A percentile compares a stretch with the other conserved stretches of the same genome.
Conservation (phyloP, 2,113 vertebrate species). For the Daboia siamensis region DNA sequence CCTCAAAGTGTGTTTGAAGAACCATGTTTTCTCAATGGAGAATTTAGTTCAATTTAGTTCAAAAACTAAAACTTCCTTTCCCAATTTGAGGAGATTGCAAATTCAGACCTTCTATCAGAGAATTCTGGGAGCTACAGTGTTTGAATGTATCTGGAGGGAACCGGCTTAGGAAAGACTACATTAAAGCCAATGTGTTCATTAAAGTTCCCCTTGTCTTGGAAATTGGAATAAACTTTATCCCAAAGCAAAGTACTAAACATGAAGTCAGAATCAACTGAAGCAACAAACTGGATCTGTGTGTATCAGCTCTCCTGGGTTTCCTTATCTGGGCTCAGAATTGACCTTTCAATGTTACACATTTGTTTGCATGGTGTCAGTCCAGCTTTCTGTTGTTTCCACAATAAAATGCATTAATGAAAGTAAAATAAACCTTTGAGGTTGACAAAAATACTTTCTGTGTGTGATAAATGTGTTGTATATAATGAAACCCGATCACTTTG, state of each 20-base stretch:
- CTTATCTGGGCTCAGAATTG: background rate
- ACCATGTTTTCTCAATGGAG: background rate
- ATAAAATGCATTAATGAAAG: slow-evolving; percentile 2
- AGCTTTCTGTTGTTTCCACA: slow-evolving; percentile 9
- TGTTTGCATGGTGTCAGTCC: background rate
- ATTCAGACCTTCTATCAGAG: background rate
- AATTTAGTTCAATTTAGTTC: too few relatives aligned
- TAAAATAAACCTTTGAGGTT: background rate
- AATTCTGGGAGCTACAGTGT: background rate
- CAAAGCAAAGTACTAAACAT: background rate
- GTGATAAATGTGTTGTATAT: background rate
- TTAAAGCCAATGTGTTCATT: background rate
- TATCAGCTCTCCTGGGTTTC: background rate
- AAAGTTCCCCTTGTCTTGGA: background rate
- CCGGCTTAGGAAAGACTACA: background rate
- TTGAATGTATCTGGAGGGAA: background rate
- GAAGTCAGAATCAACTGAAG: background rate
- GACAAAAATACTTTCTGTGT: background rate
- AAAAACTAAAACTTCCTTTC: background rate
- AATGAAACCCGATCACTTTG: slow-evolving; percentile 5
- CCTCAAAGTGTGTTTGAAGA: background rate
- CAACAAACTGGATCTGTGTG: background rate
- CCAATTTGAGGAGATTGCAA: background rate
- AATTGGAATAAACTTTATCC: background rate
- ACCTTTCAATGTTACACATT: background rate